A percentile compares a stretch with the other conserved stretches of the same genome.
Evolutionary conservation across 2,888 invertebrate species (phyloP).

Genomic region (Dione juno): DNA sequence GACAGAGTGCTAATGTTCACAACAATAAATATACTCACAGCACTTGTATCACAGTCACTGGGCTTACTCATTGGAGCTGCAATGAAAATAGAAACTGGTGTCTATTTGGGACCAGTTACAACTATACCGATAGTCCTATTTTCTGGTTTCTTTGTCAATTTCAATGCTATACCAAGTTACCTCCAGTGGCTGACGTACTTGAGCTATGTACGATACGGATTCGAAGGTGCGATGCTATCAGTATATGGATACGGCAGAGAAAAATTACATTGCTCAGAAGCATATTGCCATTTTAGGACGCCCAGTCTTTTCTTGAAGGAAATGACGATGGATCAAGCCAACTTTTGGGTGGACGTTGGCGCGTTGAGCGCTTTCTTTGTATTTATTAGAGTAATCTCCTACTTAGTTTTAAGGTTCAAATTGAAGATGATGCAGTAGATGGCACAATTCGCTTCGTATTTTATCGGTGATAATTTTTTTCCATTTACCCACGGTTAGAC

Average conservation of each 20-base stretch:
- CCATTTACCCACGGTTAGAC: conserved; percentile 45
- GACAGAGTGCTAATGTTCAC: conserved; percentile 92
- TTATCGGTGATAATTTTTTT: conserved; percentile 45
- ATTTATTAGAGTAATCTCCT: conserved; percentile 89
- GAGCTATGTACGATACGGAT: conserved; percentile 94
- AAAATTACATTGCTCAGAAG: conserved; percentile 91
- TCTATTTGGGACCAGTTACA: conserved; percentile 93
- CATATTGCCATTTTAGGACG: conserved; percentile 92
- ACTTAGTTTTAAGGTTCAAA: conserved; percentile 92
- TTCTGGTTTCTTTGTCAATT: conserved; percentile 97
- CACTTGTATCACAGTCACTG: conserved; percentile 95
- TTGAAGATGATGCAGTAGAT: conserved; percentile 83
- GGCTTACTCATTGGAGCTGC: conserved; percentile 96
- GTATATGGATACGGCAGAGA: conserved; percentile 95
- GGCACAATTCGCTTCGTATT: conserved; percentile 51
- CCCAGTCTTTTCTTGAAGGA: conserved; percentile 93
- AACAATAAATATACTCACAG: conserved; percentile 89
- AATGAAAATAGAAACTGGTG: conserved; percentile 92
- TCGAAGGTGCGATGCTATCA: conserved; percentile 95
- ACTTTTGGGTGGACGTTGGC: conserved; percentile 92
- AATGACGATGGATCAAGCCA: conserved; percentile 91
- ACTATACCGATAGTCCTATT: conserved; percentile 96
- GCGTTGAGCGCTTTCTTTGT: conserved; percentile 92
- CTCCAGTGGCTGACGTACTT: conserved; percentile 94
- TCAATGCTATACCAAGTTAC: conserved; percentile 94